Base-by-base conservation (phyloP, 2,888 invertebrate genomes). In the Ypsolopha scabrella region DNA sequence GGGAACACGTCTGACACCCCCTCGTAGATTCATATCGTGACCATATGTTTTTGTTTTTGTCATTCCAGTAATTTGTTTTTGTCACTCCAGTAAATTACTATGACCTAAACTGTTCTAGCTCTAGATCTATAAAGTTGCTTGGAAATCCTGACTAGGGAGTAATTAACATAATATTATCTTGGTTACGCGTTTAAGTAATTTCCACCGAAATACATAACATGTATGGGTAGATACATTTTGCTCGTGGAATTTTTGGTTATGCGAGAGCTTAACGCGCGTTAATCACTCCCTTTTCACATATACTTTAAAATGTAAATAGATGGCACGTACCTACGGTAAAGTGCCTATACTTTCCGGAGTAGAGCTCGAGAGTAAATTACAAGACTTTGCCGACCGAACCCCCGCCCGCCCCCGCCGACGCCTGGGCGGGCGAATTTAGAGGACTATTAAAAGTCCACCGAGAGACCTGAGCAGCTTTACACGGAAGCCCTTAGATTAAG, bases 401-500 rank as follows among this genome's bases (percentile, higher is more conserved):
- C 62, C 49, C 10, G 41, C 36, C 13, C 36, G 36, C n/a, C 47
- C 47, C 36, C 47, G 24, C 14, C 44, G 33, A 6, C 47, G 67
- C 67, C 65, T 64, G 64, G 24, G 64, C 67, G 59, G 54, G 62
- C 62, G 68, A 69, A 75, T 78, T 67, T 76, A 75, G 61, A 67
- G 70, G 67, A 67, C 73, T 70, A 77, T 76, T 77, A 76, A 73
- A 75, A 72, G 70, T 72, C 72, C 63, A 62, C 64, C 60, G 65
- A 68, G 63, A 68, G 62, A 67, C 66, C 67, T 68, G 63, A 62
- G 55, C 64, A 68, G 74, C 73, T 75, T 77, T 70, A 70, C 67
- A 72, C 68, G 62, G 60, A 65, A 65, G 68, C 68, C 66, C 65
- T 57, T 58, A 65, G 68, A 68, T 72, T 73, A 70, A 63, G 65